Base-by-base conservation (phyloP, 2,888 invertebrate genomes). In the Cataglyphis altisquamis region DNA sequence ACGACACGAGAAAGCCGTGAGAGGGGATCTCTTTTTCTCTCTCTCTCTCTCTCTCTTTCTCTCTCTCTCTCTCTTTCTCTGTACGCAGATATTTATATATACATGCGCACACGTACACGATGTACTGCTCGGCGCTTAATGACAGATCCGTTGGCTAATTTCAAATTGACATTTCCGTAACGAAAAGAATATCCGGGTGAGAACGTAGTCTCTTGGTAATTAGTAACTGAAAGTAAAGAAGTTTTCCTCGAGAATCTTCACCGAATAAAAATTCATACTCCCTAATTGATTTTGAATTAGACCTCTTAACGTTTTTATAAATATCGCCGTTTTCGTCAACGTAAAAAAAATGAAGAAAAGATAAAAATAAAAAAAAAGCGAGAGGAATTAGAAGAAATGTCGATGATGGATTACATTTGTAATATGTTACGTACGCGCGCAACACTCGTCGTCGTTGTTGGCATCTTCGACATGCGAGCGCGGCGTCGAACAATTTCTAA, bases 401-500 rank as follows among this genome's bases (percentile, higher is more conserved):
- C 21, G 41, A 57, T 29, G 41, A 9, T 21, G 21, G 62, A 39
- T 66, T 1, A 73, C 21, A 21, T 21, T 15, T 18, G n/a, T 32
- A 32, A 32, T 15, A 32, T 1, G 25, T 25, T 25, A 25, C 10
- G 12, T 52, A n/a, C 32, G 45, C 32, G 29, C 18, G 8, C 18
- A 10, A 25, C n/a, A 48, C 60, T 25, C 75, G 70, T 25, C 8
- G 18, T 25, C 1, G 25, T 25, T 12, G 18, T 25, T 25, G 25
- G 36, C 78, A 80, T 48, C 52, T 77, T 81, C 77, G 83, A 70
- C 81, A 83, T 84, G 87, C 87, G 80, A 88, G 84, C 84, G 32
- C 48, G 84, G 68, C 68, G 84, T 86, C 85, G 84, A 89, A 90
- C 86, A 89, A 88, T 89, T 87, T 91, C 90, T 91, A 91, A 91